Evolutionary conservation across 2,888 invertebrate species (phyloP).

Genomic region (Fragum fragum): DNA sequence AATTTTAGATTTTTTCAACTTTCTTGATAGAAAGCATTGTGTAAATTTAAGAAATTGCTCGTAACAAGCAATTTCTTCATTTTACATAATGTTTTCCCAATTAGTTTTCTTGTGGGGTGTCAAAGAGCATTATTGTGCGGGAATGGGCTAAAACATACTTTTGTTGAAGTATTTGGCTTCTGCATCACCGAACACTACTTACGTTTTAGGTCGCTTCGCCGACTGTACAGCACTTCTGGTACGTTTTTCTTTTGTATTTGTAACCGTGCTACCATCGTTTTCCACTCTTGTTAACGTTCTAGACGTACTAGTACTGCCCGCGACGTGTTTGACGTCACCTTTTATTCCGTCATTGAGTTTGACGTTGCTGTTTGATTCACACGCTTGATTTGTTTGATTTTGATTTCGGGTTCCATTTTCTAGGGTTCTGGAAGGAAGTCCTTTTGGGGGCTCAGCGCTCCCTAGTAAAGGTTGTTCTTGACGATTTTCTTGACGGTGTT

Average conservation of each 20-base stretch:
- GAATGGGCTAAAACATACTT: no score
- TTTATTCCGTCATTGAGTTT: no score
- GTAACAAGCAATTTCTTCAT: no score
- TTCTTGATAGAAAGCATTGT: no score
- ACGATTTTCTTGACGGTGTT: not conserved
- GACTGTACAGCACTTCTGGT: not conserved
- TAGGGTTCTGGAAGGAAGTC: not conserved
- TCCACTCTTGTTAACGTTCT: not conserved
- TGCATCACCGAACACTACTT: no score
- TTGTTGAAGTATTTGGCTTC: no score
- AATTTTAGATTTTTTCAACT: no score
- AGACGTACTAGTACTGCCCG: not conserved
- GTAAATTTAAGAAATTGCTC: no score
- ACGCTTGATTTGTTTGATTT: not conserved
- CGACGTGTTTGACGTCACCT: not conserved
- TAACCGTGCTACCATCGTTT: not conserved
- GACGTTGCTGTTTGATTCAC: not conserved
- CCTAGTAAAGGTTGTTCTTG: not conserved
- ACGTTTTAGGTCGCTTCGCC: not conserved
- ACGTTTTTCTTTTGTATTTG: not conserved
- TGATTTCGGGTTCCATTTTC: not conserved
- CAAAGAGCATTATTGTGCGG: no score
- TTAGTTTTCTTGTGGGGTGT: no score
- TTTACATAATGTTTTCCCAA: no score
- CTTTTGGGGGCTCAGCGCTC: constrained; percentile 1